phyloP scores from a whole-genome alignment of 2,113 vertebrate species.

The Syngnathoides biaculeatus region DNA sequence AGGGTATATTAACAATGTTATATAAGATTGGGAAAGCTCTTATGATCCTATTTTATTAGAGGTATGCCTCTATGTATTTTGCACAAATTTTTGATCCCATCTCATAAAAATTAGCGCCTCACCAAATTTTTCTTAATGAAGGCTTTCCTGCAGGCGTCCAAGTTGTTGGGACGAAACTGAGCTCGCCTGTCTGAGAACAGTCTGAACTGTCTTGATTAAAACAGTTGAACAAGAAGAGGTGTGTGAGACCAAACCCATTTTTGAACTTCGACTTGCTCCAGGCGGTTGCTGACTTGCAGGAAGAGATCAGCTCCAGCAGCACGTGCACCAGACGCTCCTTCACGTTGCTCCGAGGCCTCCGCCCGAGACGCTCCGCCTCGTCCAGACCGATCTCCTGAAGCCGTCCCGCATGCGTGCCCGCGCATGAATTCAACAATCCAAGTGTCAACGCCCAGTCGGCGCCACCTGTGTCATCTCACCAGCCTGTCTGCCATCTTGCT shows the following conservation, averaged over 20 bases:
- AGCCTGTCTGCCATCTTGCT: constrained; percentile 86
- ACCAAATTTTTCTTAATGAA: constrained; percentile 81
- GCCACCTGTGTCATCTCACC: constrained; percentile 57
- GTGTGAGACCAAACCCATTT: not conserved
- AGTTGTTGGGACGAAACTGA: constrained; percentile 78
- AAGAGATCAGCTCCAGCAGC: constrained; percentile 83
- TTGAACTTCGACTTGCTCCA: not conserved
- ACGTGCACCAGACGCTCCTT: constrained; percentile 76
- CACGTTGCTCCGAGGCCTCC: constrained; percentile 72
- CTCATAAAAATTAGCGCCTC: constrained; percentile 34
- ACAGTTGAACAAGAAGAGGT: not conserved
- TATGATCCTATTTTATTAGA: not conserved
- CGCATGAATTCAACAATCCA: too few species aligned
- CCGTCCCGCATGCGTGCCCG: too few species aligned
- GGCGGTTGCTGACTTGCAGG: constrained; percentile 79
- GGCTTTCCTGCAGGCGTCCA: constrained; percentile 79
- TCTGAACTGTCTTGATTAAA: constrained; percentile 78
- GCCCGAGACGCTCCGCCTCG: constrained; percentile 78
- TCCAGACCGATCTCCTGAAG: constrained; percentile 81
- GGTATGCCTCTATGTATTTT: not conserved
- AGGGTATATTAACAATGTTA: too few species aligned
- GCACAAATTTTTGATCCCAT: not conserved
- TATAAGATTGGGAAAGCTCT: too few species aligned
- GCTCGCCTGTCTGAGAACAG: constrained; percentile 71
- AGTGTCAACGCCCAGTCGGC: not conserved